Conservation (phyloP, 2,113 vertebrate genomes). For the Lepisosteus osseus region DNA sequence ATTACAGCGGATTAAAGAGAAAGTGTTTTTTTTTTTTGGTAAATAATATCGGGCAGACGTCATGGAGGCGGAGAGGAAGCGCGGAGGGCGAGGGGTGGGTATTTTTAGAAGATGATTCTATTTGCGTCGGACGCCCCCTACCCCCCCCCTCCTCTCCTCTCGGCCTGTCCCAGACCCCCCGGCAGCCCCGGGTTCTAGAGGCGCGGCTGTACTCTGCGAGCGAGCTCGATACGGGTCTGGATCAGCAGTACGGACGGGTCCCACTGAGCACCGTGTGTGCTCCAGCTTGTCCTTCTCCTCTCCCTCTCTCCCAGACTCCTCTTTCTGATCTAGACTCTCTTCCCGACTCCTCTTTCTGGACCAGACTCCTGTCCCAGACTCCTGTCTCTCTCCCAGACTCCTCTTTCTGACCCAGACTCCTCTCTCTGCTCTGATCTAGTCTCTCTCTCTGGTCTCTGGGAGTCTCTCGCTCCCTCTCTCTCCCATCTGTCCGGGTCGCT, state of each 20-base stretch:
- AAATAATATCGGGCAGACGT: too few relatives aligned
- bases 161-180: too few relatives aligned
- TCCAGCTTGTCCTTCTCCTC: constrained; percentile 46
- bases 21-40: too few relatives aligned
- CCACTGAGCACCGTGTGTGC: too few relatives aligned
- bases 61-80: too few relatives aligned
- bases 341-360: background rate
- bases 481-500: constrained; percentile 45
- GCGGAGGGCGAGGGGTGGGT: background rate
- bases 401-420: background rate
- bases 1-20: too few relatives aligned
- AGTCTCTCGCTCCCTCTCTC: constrained; percentile 33
- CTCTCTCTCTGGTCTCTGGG: constrained; percentile 8
- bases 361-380: background rate
- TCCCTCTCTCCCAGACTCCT: constrained; percentile 36
- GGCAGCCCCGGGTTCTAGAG: too few relatives aligned
- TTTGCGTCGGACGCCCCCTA: background rate
- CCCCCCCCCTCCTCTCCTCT: background rate
- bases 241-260: too few relatives aligned
- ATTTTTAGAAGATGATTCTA: constrained; percentile 1
- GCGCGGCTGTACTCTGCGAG: too few relatives aligned
- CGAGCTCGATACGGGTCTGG: too few relatives aligned
- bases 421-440: background rate
- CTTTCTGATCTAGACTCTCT: background rate
- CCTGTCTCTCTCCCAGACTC: constrained; percentile 20